These are phyloP conservation scores for Zele albiditarsus DNA, from an alignment of 2,888 invertebrate genomes.

Conservation along the genomic window DNA sequence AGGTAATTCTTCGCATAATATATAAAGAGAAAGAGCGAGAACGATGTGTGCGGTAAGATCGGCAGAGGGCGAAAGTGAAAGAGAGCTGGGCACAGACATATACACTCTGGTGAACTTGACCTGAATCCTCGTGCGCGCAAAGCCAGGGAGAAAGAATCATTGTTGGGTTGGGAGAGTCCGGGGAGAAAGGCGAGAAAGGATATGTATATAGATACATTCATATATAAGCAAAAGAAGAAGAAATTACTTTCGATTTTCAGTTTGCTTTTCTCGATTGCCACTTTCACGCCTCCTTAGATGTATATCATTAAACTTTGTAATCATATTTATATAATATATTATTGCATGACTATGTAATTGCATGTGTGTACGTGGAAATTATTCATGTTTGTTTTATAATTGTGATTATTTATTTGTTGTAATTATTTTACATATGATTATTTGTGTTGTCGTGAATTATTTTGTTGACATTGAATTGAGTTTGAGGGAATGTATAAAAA, in stretches of 20 bases:
- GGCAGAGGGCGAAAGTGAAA: conserved; percentile 44
- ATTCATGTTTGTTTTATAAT: not conserved
- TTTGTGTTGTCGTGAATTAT: no score
- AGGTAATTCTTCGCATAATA: conserved; percentile 35
- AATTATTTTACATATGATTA: no score
- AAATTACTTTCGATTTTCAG: conserved; percentile 65
- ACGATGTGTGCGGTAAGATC: conserved; percentile 29
- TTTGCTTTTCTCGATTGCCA: not conserved
- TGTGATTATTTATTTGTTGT: no score
- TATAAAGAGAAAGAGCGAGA: conserved; percentile 43
- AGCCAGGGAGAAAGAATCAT: conserved; percentile 59
- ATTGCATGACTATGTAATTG: not conserved
- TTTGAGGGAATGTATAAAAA: no score
- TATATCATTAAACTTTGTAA: not conserved
- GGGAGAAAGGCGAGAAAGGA: conserved; percentile 56
- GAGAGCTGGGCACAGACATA: conserved; percentile 48
- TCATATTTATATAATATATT: not conserved
- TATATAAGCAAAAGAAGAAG: conserved; percentile 48
- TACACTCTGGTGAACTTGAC: conserved; percentile 57
- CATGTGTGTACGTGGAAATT: not conserved
- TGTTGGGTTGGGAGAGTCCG: conserved; percentile 57
- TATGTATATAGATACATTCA: conserved; percentile 3
- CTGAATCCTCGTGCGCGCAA: conserved; percentile 53
- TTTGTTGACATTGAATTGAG: no score
- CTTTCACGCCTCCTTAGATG: not conserved